Evolutionary conservation across 2,113 vertebrate species (phyloP).

Genomic region (Oreochromis niloticus): DNA sequence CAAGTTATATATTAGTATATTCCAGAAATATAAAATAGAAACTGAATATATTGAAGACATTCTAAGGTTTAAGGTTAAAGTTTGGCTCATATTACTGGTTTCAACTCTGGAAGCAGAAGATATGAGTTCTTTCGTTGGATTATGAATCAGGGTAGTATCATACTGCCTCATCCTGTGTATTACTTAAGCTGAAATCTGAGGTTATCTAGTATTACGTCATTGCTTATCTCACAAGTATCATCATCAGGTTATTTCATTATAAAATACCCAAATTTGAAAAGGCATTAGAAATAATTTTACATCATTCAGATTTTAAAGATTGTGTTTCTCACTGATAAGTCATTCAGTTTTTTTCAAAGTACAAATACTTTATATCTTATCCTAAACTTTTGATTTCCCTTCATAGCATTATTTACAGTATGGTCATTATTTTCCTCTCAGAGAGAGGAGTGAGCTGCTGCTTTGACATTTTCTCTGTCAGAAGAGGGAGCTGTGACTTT

Average conservation of each 20-base stretch:
- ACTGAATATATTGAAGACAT: neutral
- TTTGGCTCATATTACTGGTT: neutral
- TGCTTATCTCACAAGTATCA: neutral
- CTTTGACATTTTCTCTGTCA: slow-evolving; percentile 30
- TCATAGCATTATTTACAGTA: neutral
- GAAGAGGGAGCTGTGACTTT: slow-evolving; percentile 57
- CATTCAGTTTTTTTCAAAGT: rapidly evolving
- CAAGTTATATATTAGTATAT: neutral
- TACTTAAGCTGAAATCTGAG: neutral
- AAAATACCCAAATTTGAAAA: neutral
- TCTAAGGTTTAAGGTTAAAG: neutral
- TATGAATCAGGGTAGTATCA: neutral
- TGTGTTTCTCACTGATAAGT: neutral
- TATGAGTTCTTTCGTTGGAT: neutral
- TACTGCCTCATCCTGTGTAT: neutral
- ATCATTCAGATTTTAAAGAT: neutral
- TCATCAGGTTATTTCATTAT: neutral
- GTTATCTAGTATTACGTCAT: neutral
- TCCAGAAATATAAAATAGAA: neutral
- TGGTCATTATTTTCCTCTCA: neutral
- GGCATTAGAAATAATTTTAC: neutral
- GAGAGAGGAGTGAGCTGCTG: neutral
- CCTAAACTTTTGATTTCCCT: neutral
- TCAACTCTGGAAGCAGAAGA: neutral
- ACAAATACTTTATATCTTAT: neutral